These are phyloP conservation scores for Nasonia oneida DNA, from an alignment of 2,888 invertebrate genomes.

Conservation along the genomic window DNA sequence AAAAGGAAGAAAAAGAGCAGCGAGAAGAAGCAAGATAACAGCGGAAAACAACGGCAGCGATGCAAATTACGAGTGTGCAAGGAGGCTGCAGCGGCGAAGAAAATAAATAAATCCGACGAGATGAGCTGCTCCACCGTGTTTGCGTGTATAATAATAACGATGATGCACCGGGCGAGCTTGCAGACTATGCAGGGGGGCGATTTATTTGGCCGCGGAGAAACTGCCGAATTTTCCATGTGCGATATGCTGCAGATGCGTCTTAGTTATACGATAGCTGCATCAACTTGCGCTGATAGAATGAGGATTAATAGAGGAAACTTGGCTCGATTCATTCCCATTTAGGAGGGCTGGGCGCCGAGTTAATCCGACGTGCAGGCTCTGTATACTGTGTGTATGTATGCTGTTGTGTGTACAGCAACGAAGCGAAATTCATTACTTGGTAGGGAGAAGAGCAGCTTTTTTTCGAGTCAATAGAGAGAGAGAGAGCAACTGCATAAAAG, in stretches of 20 bases:
- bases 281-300: slow-evolving; percentile 71
- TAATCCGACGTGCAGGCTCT: slow-evolving; percentile 61
- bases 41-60: slow-evolving; percentile 62
- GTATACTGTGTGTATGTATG: neutral
- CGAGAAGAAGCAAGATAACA: slow-evolving; percentile 56
- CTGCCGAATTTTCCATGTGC: neutral
- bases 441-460: neutral
- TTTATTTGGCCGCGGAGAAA: neutral
- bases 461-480: neutral
- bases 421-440: neutral
- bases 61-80: slow-evolving; percentile 63
- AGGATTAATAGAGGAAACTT: slow-evolving; percentile 75
- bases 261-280: slow-evolving; percentile 64
- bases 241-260: neutral
- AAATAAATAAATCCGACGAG: neutral
- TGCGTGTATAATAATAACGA: neutral
- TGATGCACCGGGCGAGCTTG: neutral
- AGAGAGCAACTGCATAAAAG: neutral
- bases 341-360: slow-evolving; percentile 62
- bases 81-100: neutral
- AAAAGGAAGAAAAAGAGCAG: slow-evolving; percentile 7
- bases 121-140: too few species aligned
- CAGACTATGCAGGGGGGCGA: neutral
- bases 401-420: neutral
- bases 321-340: slow-evolving; percentile 67